These are phyloP conservation scores for Aethina tumida DNA, from an alignment of 1,140 invertebrate species.

Conservation along the genomic window DNA sequence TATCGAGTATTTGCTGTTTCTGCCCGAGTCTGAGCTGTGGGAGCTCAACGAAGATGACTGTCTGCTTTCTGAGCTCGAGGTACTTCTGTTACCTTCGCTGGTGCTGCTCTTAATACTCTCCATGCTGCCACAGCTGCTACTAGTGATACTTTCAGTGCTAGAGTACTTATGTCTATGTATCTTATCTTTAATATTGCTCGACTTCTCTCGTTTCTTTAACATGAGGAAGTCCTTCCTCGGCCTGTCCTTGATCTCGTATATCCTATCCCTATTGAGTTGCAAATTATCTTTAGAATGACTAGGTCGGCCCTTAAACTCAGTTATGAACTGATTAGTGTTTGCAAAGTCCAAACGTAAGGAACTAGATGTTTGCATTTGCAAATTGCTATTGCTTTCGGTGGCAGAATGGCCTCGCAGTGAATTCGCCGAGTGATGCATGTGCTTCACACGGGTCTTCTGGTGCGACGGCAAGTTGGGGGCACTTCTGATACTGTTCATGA, in stretches of 20 bases:
- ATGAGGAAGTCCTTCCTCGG: slow-evolving; percentile 53
- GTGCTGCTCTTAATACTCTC: slow-evolving; percentile 72
- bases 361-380: slow-evolving; percentile 25
- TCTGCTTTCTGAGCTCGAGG: slow-evolving; percentile 67
- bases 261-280: slow-evolving; percentile 20
- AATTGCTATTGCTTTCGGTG: slow-evolving; percentile 51
- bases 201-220: slow-evolving; percentile 55
- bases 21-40: slow-evolving; percentile 69
- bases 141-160: slow-evolving; percentile 76
- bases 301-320: slow-evolving; percentile 36
- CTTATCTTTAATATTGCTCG: slow-evolving; percentile 51
- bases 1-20: slow-evolving; percentile 42
- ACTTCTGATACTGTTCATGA: slow-evolving; percentile 66
- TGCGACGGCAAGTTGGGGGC: slow-evolving; percentile 64
- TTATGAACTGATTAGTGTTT: slow-evolving; percentile 25
- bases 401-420: slow-evolving; percentile 47
- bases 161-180: slow-evolving; percentile 60
- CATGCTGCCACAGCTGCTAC: slow-evolving; percentile 74
- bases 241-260: slow-evolving; percentile 50
- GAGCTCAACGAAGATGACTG: slow-evolving; percentile 70
- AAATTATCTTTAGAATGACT: slow-evolving; percentile 16
- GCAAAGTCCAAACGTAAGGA: slow-evolving; percentile 42
- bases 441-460: slow-evolving; percentile 56
- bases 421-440: slow-evolving; percentile 56
- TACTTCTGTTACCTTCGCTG: slow-evolving; percentile 71